phyloP scores from a whole-genome alignment of 2,888 invertebrate genomes.

The Caenorhabditis japonica region DNA sequence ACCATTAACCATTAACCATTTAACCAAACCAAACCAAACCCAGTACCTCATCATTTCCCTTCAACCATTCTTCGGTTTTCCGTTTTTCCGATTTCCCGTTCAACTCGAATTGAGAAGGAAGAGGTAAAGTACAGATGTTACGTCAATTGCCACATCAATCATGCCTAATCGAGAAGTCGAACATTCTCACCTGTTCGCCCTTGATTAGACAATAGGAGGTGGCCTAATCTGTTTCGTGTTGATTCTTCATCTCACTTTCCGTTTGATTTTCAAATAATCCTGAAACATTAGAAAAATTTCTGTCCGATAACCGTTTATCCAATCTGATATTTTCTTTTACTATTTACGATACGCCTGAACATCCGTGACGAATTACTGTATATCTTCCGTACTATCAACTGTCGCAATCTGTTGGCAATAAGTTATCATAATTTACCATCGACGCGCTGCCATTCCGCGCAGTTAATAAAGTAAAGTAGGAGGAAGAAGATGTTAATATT shows the following conservation, averaged over 20 bases:
- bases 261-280: constrained; percentile 1
- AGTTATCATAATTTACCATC: constrained; percentile 52
- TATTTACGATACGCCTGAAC: constrained; percentile 8
- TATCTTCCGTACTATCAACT: constrained; percentile 29
- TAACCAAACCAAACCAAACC: too few species aligned
- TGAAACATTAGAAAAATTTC: background rate
- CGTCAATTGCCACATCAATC: constrained; percentile 34
- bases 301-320: background rate
- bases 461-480: constrained; percentile 6
- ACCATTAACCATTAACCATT: too few species aligned
- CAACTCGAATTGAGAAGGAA: too few species aligned
- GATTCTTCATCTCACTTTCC: background rate
- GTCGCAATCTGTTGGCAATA: constrained; percentile 35
- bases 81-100: constrained; percentile 4
- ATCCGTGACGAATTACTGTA: constrained; percentile 43
- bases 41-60: constrained; percentile 1
- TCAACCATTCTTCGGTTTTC: background rate
- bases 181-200: constrained; percentile 50
- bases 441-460: constrained; percentile 22
- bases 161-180: constrained; percentile 48
- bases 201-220: constrained; percentile 37
- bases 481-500: too few species aligned
- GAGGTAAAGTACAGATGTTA: constrained; percentile 51
- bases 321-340: background rate
- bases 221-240: constrained; percentile 21